phyloP scores from a whole-genome alignment of 2,888 invertebrate species.

The Brachypterus glaber region DNA sequence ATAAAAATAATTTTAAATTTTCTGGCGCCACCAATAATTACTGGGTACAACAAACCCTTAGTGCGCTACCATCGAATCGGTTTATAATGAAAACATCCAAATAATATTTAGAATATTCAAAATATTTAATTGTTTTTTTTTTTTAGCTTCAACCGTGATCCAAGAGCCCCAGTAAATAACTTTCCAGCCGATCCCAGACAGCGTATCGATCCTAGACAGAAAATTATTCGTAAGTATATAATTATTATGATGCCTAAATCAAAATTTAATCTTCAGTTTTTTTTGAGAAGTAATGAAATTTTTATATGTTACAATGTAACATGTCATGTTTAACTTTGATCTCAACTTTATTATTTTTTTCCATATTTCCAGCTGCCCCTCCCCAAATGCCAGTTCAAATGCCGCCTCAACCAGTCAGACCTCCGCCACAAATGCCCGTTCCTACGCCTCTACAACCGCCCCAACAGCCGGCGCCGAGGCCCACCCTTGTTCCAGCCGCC shows the following conservation, averaged over 20 bases:
- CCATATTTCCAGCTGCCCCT: no score
- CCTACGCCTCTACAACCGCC: conserved; percentile 5
- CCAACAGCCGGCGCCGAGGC: conserved; percentile 5
- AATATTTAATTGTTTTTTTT: no score
- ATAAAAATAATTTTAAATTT: no score
- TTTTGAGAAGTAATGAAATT: conserved; percentile 3
- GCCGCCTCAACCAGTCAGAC: conserved; percentile 25
- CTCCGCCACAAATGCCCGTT: conserved; percentile 16
- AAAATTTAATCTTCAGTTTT: conserved; percentile 1
- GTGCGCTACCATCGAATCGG: no score
- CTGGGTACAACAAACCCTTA: no score
- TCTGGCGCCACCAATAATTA: no score
- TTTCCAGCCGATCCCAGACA: conserved; percentile 51
- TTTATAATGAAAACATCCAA: background rate
- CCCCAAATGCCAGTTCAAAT: conserved; percentile 21
- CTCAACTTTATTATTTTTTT: no score
- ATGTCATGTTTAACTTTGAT: no score
- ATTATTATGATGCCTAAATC: background rate
- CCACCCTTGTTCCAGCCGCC: conserved; percentile 38
- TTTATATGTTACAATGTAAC: conserved; percentile 4
- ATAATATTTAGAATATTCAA: background rate
- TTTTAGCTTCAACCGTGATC: conserved; percentile 36
- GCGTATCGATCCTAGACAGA: conserved; percentile 57
- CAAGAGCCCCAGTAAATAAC: conserved; percentile 31
- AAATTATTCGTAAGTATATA: conserved; percentile 37